phyloP scores from a whole-genome alignment of 2,888 invertebrate genomes.

The Ephialtes manifestator region DNA sequence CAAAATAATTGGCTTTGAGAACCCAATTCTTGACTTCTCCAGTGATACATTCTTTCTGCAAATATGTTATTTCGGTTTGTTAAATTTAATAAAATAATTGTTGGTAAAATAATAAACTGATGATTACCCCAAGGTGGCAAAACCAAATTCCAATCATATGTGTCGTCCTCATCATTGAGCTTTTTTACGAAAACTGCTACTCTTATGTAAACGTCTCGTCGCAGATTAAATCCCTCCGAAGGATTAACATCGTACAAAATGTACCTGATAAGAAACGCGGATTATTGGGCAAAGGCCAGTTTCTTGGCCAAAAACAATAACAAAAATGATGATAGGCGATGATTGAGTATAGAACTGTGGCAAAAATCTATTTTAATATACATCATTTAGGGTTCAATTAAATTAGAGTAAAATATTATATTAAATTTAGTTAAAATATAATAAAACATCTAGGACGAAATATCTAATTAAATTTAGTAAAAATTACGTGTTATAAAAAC shows the following conservation, averaged over 20 bases:
- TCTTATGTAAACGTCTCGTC: slow-evolving; percentile 98
- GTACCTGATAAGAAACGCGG: slow-evolving; percentile 86
- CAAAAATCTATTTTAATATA: neutral
- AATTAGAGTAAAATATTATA: neutral
- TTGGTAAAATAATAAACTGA: neutral
- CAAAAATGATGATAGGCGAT: neutral
- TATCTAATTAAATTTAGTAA: neutral
- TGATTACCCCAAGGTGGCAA: slow-evolving; percentile 96
- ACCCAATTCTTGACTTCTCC: slow-evolving; percentile 89
- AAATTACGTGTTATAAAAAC: neutral
- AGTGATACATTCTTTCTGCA: slow-evolving; percentile 92
- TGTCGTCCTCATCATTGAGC: slow-evolving; percentile 87
- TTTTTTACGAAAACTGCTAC: slow-evolving; percentile 94
- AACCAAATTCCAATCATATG: slow-evolving; percentile 89
- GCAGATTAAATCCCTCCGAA: slow-evolving; percentile 98
- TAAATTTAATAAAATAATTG: neutral
- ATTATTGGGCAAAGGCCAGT: neutral
- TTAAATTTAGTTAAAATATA: no score
- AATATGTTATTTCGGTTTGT: slow-evolving; percentile 24
- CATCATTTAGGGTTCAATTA: no score
- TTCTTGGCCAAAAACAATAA: no score
- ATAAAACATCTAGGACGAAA: neutral
- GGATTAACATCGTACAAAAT: slow-evolving; percentile 97
- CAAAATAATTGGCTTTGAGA: slow-evolving; percentile 91
- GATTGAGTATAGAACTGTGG: neutral